phyloP scores from a whole-genome alignment of 2,888 invertebrate species.

The Myopa tessellatipennis region DNA sequence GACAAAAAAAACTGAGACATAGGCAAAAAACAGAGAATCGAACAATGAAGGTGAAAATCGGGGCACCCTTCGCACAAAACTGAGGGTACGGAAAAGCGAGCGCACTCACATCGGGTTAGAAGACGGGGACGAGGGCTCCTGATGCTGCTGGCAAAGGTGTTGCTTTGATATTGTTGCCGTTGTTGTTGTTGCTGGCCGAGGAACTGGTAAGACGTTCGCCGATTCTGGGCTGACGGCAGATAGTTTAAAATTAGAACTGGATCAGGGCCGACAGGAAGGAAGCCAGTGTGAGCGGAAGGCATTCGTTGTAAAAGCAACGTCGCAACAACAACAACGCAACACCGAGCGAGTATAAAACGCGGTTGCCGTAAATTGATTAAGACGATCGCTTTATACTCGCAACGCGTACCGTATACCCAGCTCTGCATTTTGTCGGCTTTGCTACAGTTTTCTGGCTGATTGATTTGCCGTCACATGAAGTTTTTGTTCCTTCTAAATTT shows the following conservation, averaged over 20 bases:
- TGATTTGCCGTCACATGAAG: not conserved
- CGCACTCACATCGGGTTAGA: slow-evolving; percentile 14
- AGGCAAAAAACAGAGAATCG: not conserved
- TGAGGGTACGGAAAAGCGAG: slow-evolving; percentile 12
- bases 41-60: slow-evolving; percentile 22
- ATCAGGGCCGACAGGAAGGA: not conserved
- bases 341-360: not conserved
- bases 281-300: slow-evolving; percentile 17
- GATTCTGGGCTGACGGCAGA: not conserved
- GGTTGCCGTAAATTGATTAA: slow-evolving; percentile 25
- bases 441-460: slow-evolving; percentile 1
- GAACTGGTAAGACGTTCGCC: not conserved
- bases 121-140: not conserved
- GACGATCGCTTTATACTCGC: not conserved
- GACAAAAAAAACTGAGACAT: not conserved
- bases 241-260: slow-evolving; percentile 30
- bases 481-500: not conserved
- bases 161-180: slow-evolving; percentile 1
- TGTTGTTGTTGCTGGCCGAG: not conserved
- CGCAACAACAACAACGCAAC: not conserved
- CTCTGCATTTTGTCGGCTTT: not conserved
- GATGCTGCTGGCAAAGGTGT: slow-evolving; percentile 10
- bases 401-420: not conserved
- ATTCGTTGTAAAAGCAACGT: not conserved
- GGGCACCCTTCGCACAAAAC: slow-evolving; percentile 7